These are phyloP conservation scores for Bufo bufo DNA, from an alignment of 2,113 vertebrate species.

Conservation along the genomic window DNA sequence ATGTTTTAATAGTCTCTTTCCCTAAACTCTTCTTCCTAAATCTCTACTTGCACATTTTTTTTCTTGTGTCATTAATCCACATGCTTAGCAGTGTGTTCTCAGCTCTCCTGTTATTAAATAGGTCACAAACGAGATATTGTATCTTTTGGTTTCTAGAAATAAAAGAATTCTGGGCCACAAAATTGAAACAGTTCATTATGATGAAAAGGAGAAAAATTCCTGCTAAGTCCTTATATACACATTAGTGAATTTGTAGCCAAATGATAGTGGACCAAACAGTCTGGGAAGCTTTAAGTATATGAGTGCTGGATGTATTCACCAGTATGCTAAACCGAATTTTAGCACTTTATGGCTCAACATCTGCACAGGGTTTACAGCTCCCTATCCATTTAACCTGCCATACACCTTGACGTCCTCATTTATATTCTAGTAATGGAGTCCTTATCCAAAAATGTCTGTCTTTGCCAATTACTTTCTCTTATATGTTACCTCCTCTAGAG, in stretches of 20 bases:
- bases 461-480: too few species aligned
- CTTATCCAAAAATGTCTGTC: too few species aligned
- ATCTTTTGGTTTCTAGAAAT: constrained; percentile 1
- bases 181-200: not conserved
- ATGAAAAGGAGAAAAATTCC: not conserved
- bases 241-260: not conserved
- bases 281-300: not conserved
- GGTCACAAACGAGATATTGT: not conserved
- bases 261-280: not conserved
- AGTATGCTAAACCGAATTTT: too few species aligned
- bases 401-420: too few species aligned
- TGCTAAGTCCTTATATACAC: not conserved
- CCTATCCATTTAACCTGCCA: too few species aligned
- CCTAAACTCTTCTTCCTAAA: constrained; percentile 16
- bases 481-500: too few species aligned
- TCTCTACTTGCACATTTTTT: constrained; percentile 6
- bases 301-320: too few species aligned
- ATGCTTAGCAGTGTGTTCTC: constrained; percentile 22
- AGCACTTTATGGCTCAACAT: too few species aligned
- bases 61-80: constrained; percentile 3
- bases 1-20: constrained; percentile 27
- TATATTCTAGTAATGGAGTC: too few species aligned
- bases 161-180: not conserved
- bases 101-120: constrained; percentile 10
- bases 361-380: too few species aligned